A percentile compares a stretch with the other conserved stretches of the same genome.
These are phyloP conservation scores for Calephelis nemesis DNA, from an alignment of 1,140 invertebrate genomes.

Conservation along the genomic window DNA sequence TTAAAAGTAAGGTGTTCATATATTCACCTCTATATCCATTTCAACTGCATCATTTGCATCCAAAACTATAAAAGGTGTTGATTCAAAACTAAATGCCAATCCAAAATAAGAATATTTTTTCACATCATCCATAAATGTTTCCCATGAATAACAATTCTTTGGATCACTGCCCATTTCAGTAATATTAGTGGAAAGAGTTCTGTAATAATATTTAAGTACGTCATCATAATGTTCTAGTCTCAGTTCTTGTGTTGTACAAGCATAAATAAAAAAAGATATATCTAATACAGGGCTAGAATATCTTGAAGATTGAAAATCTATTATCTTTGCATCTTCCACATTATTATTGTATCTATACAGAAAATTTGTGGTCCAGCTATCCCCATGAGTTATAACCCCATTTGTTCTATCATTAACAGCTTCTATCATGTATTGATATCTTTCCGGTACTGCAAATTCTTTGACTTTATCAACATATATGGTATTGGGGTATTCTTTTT, in stretches of 20 bases:
- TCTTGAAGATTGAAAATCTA: conserved; percentile 85
- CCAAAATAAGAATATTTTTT: conserved; percentile 82
- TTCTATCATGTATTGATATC: conserved; percentile 57
- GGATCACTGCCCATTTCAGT: conserved; percentile 81
- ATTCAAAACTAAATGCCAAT: conserved; percentile 82
- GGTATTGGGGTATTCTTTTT: conserved; percentile 81
- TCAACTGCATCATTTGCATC: conserved; percentile 81
- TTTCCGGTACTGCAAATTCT: conserved; percentile 75
- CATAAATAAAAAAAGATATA: conserved; percentile 82
- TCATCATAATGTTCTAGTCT: conserved; percentile 80
- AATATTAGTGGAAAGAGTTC: conserved; percentile 79
- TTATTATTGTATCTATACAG: conserved; percentile 76
- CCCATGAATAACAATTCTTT: conserved; percentile 80
- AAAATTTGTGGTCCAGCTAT: conserved; percentile 88
- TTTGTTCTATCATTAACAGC: conserved; percentile 52
- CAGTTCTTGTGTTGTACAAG: conserved; percentile 81
- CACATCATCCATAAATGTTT: conserved; percentile 76
- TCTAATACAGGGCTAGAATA: conserved; percentile 81
- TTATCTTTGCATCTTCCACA: conserved; percentile 79
- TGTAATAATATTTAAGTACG: conserved; percentile 80
- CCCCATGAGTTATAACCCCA: conserved; percentile 84
- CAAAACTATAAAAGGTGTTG: conserved; percentile 81
- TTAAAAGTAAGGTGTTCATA: not conserved
- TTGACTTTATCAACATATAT: conserved; percentile 80
- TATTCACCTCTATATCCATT: conserved; percentile 79